Percentiles rank a stretch among this genome's conserved stretches.
Conservation (phyloP, 2,113 vertebrate genomes). For the Pteronura brasiliensis region DNA sequence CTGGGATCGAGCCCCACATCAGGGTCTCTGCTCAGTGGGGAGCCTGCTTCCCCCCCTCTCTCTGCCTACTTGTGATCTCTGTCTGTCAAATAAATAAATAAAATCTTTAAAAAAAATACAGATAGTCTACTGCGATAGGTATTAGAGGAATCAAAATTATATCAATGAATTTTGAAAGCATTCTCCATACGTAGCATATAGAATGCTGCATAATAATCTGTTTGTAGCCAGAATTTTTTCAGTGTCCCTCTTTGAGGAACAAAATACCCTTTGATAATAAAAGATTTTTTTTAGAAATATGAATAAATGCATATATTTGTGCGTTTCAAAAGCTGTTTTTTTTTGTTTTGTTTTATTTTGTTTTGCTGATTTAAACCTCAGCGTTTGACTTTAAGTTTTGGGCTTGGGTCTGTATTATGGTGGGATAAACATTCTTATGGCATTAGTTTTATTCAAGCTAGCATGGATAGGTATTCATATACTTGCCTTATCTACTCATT, state of each 20-base stretch:
- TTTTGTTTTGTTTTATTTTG: neutral
- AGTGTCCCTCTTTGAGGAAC: neutral
- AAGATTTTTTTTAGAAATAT: neutral
- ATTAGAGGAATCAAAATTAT: slow-evolving; percentile 38
- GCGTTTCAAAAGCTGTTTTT: neutral
- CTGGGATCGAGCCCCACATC: no score
- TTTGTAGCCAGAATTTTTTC: neutral
- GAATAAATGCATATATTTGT: neutral
- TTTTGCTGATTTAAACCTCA: slow-evolving; percentile 19
- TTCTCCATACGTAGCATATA: neutral
- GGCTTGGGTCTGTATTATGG: neutral
- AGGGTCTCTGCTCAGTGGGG: no score
- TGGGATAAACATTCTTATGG: neutral
- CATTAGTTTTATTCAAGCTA: slow-evolving; percentile 1
- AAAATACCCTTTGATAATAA: neutral
- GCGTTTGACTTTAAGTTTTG: neutral
- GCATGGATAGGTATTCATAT: neutral
- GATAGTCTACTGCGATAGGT: neutral
- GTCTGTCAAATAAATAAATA: no score
- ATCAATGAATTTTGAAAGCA: neutral
- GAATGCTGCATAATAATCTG: neutral
- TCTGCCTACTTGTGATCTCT: no score
- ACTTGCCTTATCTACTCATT: neutral
- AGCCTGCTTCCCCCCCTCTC: no score
- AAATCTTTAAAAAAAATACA: no score